phyloP scores from a whole-genome alignment of 2,797 vertebrate genomes.

The Balearica regulorum region DNA sequence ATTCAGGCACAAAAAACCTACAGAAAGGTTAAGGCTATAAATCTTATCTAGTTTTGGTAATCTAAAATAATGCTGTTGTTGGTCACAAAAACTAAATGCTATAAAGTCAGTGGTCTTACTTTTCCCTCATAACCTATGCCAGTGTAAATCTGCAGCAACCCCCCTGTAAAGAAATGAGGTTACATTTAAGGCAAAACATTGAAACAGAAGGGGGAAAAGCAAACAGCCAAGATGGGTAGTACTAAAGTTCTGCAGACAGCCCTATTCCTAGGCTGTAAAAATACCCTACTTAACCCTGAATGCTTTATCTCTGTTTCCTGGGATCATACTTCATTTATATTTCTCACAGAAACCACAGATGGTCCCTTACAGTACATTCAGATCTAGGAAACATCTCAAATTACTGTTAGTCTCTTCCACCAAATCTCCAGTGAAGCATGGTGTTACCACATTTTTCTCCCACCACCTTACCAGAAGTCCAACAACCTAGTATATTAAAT shows the following conservation, averaged over 20 bases:
- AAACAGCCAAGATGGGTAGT: background rate
- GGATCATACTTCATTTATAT: constrained; percentile 19
- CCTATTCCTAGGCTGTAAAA: constrained; percentile 15
- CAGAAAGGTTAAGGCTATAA: constrained; percentile 10
- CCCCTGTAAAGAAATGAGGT: background rate
- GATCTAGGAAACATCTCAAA: constrained; percentile 23
- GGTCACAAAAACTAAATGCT: background rate
- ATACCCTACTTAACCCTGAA: constrained; percentile 5
- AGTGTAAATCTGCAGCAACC: background rate
- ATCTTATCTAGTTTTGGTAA: background rate
- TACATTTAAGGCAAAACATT: constrained; percentile 9
- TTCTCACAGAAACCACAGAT: constrained; percentile 42
- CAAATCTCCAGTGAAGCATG: constrained; percentile 24
- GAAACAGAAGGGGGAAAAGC: background rate
- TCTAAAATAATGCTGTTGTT: background rate
- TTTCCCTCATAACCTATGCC: background rate
- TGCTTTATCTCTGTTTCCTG: constrained; percentile 1
- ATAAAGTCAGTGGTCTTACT: background rate
- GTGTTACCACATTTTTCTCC: constrained; percentile 17
- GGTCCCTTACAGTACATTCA: background rate
- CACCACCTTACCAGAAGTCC: constrained; percentile 31
- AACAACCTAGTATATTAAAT: background rate
- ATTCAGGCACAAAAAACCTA: background rate
- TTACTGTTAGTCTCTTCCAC: constrained; percentile 13
- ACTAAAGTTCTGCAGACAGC: background rate